Percentiles rank a stretch among this genome's conserved stretches.
These are phyloP conservation scores for Dorcus hopei DNA, from an alignment of 2,888 invertebrate genomes.

Conservation along the genomic window DNA sequence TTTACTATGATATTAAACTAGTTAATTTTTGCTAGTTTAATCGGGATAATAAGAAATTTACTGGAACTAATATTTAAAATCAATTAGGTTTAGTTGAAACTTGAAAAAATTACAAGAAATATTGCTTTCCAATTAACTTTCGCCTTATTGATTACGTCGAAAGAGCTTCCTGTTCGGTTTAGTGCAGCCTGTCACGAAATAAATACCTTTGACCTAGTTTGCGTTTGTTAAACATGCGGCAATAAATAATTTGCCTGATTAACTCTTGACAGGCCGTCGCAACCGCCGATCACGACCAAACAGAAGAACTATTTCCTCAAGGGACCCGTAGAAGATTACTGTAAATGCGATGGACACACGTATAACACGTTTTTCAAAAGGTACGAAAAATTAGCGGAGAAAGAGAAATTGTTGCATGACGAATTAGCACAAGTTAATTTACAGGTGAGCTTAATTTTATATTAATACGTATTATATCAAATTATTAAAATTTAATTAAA, in stretches of 20 bases:
- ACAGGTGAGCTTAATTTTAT: slow-evolving; percentile 18
- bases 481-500: background rate
- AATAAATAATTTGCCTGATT: too few relatives aligned
- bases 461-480: background rate
- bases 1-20: too few relatives aligned
- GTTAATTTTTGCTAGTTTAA: too few relatives aligned
- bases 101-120: too few relatives aligned
- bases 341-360: slow-evolving; percentile 62
- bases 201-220: background rate
- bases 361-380: slow-evolving; percentile 60
- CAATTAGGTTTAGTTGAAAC: too few relatives aligned
- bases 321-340: slow-evolving; percentile 59
- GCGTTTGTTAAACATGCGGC: background rate
- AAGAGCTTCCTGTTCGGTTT: too few relatives aligned
- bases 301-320: slow-evolving; percentile 51
- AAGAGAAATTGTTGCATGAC: slow-evolving; percentile 57
- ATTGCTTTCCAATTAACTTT: too few relatives aligned
- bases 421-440: slow-evolving; percentile 42
- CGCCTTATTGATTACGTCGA: too few relatives aligned
- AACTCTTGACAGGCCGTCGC: slow-evolving; percentile 52
- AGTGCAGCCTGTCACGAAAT: background rate
- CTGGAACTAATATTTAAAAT: too few relatives aligned
- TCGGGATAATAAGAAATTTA: too few relatives aligned
- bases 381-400: slow-evolving; percentile 60
- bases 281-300: slow-evolving; percentile 56